Conservation (phyloP, 2,113 vertebrate genomes). For the Stigmatopora argus region DNA sequence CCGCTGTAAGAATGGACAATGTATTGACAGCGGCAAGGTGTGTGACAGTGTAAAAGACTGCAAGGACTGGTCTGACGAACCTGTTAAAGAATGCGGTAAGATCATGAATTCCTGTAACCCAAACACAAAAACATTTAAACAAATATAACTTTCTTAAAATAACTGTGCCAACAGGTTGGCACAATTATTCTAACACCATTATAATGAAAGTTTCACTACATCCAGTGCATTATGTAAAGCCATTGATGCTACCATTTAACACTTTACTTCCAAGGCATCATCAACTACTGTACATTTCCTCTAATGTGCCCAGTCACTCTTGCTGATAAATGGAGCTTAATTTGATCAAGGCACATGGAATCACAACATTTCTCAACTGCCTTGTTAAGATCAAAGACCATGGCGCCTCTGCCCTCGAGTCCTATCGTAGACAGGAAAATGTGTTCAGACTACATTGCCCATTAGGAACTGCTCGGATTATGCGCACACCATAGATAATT, state of each 20-base stretch:
- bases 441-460: constrained; percentile 45
- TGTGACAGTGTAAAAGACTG: constrained; percentile 92
- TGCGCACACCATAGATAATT: constrained; percentile 40
- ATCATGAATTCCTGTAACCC: constrained; percentile 10
- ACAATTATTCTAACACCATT: neutral
- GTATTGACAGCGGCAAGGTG: constrained; percentile 89
- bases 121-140: neutral
- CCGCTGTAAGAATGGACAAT: constrained; percentile 92
- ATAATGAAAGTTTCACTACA: neutral
- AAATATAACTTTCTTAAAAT: no score
- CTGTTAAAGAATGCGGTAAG: constrained; percentile 91
- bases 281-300: constrained; percentile 4
- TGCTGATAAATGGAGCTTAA: constrained; percentile 29
- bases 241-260: neutral
- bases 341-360: constrained; percentile 49
- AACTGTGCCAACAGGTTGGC: no score
- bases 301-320: constrained; percentile 38
- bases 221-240: constrained; percentile 4
- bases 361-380: constrained; percentile 38
- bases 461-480: constrained; percentile 32
- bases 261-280: constrained; percentile 6
- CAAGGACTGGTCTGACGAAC: constrained; percentile 96
- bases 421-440: constrained; percentile 31
- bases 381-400: constrained; percentile 59
- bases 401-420: constrained; percentile 28